Evolutionary conservation across 2,113 vertebrate genomes (phyloP), one percentile per base, ranked within the genome.

Genomic region (Myotis yumanensis): DNA sequence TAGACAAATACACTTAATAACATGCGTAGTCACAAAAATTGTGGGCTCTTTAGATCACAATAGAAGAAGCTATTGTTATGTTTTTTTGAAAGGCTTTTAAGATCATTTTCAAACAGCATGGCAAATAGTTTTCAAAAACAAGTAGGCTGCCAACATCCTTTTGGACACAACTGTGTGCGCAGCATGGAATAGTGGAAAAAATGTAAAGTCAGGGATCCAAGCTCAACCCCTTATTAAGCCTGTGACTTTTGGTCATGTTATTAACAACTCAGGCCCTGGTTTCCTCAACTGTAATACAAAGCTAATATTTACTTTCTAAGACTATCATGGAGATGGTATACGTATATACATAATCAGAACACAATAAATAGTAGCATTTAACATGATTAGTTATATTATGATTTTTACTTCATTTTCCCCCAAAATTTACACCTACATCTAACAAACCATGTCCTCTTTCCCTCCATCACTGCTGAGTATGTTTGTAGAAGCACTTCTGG

Each of bases 201-300:
- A 43, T 22, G 8, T 57, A 40, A 37, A 72, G 81, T 43, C n/a
- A 37, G 4, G 4, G 30, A 14, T 32, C 30, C 15, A 18, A 15
- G 5, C 32, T 25, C 30, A 46, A n/a, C 10, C 46, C 11, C 86
- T 90, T 35, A 25, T 22, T 51, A 88, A 81, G 30, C 40, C 30
- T 51, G 1, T 40, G 59, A 46, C 57, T 51, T 64, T 46, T 23
- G 28, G 46, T 48, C 14, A 51, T 18, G 17, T 68, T 43, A 15
- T 7, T 64, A 79, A 79, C 40, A 32, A n/a, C 25, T 14, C 37
- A 30, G 48, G 15, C 7, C 17, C 35, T 85, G 11, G 11, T 88
- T 94, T 96, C 32, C 71, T 82, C 14, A 4, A 23, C 5, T 96
- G 20, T 69, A 91, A 97, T 85, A 95, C 83, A 97, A 95, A 93